Conservation (phyloP, 2,797 vertebrate genomes). For the Phrynocephalus vlangalii region DNA sequence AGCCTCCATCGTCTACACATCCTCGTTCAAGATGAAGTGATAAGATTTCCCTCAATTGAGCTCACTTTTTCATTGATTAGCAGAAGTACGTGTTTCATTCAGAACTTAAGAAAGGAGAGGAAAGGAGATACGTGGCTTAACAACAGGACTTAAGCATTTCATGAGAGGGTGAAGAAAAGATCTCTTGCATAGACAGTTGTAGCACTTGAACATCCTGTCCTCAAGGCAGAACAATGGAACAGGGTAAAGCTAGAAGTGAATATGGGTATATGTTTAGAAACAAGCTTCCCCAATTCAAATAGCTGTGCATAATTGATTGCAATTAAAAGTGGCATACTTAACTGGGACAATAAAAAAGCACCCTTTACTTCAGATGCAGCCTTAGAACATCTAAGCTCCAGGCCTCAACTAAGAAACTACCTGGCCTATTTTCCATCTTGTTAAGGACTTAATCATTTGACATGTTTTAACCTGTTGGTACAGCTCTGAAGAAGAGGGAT, state of each 20-base stretch:
- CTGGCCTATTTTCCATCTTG: no score
- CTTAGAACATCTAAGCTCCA: no score
- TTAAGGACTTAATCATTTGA: no score
- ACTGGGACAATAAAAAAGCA: no score
- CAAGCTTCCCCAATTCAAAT: not conserved
- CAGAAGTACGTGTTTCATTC: not conserved
- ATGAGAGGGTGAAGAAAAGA: no score
- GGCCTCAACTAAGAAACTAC: no score
- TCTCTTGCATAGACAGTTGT: not conserved
- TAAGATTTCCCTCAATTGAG: not conserved
- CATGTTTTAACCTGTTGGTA: no score
- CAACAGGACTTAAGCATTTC: not conserved
- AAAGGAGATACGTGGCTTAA: not conserved
- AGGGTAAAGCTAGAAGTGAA: not conserved
- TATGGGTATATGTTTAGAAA: not conserved
- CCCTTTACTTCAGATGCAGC: no score
- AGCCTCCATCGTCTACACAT: no score
- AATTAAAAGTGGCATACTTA: not conserved
- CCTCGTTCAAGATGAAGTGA: not conserved
- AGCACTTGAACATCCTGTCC: not conserved
- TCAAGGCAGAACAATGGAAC: not conserved
- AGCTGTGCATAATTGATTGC: not conserved
- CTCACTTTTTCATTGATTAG: not conserved
- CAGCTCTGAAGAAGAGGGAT: no score
- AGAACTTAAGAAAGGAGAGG: not conserved